Evolutionary conservation across 2,797 vertebrate species (phyloP).

Genomic region (Darevskia nairensis): DNA sequence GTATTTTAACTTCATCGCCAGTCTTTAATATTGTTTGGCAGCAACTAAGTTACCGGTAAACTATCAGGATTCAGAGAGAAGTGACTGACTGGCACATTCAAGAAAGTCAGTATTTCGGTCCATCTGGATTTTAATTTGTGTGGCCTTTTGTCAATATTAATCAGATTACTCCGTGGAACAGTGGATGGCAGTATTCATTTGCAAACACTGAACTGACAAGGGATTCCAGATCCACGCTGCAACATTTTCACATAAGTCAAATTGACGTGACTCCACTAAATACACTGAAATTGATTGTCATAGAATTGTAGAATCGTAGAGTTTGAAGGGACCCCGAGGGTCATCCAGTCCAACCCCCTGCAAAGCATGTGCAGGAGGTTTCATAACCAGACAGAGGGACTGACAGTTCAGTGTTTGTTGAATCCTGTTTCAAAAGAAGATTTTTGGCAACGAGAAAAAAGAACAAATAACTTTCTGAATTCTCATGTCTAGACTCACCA

Average conservation of each 20-base stretch:
- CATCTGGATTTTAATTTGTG: not conserved
- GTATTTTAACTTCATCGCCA: not conserved
- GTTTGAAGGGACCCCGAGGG: too few relatives aligned
- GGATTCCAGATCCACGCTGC: constrained; percentile 50
- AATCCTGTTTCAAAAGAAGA: not conserved
- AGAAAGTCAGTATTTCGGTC: not conserved
- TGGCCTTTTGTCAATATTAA: constrained; percentile 6
- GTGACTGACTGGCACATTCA: not conserved
- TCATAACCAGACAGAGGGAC: constrained; percentile 47
- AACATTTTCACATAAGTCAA: constrained; percentile 55
- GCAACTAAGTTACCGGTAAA: not conserved
- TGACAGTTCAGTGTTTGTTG: constrained; percentile 40
- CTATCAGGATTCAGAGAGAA: not conserved
- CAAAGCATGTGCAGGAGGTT: constrained; percentile 61
- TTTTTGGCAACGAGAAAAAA: constrained; percentile 59
- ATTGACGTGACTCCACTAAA: constrained; percentile 59
- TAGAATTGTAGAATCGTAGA: not conserved
- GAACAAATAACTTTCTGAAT: constrained; percentile 62
- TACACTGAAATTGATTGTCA: constrained; percentile 35
- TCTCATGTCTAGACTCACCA: constrained; percentile 55
- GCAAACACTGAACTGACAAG: constrained; percentile 27
- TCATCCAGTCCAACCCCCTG: not conserved
- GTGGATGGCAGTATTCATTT: constrained; percentile 75
- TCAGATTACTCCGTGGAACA: constrained; percentile 60
- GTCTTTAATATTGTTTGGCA: not conserved